phyloP scores from a whole-genome alignment of 2,797 vertebrate species.

The Alfaro cultratus region DNA sequence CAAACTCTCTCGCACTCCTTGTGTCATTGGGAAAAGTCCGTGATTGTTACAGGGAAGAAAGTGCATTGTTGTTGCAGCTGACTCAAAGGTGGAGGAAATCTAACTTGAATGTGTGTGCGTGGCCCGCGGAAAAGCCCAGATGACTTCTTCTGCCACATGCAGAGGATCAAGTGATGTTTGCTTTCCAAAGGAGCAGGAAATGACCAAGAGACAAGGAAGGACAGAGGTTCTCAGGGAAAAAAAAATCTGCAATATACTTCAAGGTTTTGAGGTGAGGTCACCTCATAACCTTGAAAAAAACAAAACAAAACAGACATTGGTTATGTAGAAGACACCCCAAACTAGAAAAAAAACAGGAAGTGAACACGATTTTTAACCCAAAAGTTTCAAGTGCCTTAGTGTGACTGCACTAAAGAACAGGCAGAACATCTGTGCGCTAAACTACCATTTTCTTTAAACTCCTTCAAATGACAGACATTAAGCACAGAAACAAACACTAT shows the following conservation, averaged over 20 bases:
- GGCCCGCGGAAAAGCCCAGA: constrained; percentile 59
- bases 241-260: constrained; percentile 5
- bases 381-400: constrained; percentile 4
- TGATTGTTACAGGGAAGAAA: constrained; percentile 58
- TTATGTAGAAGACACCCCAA: not conserved
- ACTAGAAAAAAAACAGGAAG: constrained; percentile 17
- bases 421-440: not conserved
- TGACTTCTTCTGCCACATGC: constrained; percentile 55
- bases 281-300: too few relatives aligned
- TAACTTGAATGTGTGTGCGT: constrained; percentile 55
- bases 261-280: constrained; percentile 1
- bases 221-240: constrained; percentile 9
- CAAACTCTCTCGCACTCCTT: constrained; percentile 40
- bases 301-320: not conserved
- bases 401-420: not conserved
- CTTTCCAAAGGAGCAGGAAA: constrained; percentile 58
- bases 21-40: constrained; percentile 28
- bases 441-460: not conserved
- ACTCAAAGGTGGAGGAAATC: constrained; percentile 66
- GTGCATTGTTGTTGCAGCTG: constrained; percentile 71
- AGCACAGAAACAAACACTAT: not conserved
- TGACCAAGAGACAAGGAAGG: constrained; percentile 46
- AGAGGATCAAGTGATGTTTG: constrained; percentile 71
- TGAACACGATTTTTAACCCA: constrained; percentile 11
- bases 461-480: not conserved